Conservation (phyloP, 1,140 invertebrate genomes). For the Acyrthosiphon pisum region DNA sequence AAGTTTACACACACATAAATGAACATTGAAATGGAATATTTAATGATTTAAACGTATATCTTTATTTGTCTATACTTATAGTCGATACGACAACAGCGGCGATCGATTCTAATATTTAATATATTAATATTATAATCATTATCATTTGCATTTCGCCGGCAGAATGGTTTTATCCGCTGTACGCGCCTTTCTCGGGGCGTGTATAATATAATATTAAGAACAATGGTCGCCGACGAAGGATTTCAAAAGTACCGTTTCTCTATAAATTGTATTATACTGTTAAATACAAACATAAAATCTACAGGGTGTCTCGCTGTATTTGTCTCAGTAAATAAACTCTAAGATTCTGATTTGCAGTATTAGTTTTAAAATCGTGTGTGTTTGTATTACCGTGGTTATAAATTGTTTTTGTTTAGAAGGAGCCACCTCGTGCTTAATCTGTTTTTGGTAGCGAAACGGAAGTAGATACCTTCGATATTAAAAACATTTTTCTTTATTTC, state of each 20-base stretch:
- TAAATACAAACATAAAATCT: background rate
- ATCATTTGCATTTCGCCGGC: background rate
- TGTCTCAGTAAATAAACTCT: background rate
- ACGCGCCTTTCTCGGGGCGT: background rate
- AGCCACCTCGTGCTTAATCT: background rate
- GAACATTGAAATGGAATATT: constrained; percentile 1
- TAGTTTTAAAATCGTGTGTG: background rate
- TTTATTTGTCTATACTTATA: too few relatives aligned
- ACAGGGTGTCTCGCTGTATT: background rate
- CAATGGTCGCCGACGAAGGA: background rate
- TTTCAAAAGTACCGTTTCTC: background rate
- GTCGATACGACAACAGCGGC: background rate
- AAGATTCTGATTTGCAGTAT: background rate
- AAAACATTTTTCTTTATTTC: background rate
- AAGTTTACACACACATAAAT: background rate
- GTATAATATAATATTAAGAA: constrained; percentile 1
- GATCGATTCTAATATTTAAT: background rate
- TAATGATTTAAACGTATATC: background rate
- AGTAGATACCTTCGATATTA: background rate
- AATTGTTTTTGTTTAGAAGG: background rate
- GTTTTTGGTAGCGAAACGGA: background rate
- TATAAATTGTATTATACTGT: background rate
- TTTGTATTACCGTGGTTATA: background rate
- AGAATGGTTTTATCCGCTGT: background rate
- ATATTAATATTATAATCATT: background rate